Base-by-base conservation (phyloP, 2,797 vertebrate genomes). In the Coccyzus lansbergi region DNA sequence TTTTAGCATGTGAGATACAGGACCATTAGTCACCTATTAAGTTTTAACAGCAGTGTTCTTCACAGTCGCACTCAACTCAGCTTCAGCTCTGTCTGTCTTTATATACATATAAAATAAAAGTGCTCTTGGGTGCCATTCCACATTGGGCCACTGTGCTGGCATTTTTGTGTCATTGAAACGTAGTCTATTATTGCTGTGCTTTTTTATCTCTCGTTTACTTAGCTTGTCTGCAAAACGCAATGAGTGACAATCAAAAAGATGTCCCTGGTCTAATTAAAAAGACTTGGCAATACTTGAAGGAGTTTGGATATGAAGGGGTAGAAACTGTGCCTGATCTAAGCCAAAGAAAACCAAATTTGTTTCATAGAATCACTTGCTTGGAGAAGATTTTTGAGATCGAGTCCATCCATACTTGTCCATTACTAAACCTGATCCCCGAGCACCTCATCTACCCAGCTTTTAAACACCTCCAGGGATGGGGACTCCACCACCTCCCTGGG, bases 161-260 rank as follows among this genome's bases (percentile, higher is more conserved):
- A 16, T 90, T 82, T 76, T 72, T 28, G 11, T 84, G 63, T 34
- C 69, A 46, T 18, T 55, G 74, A 69, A 84, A 68, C 58, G 49
- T n/a, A 29, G 3, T 86, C 2, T 72, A 68, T 88, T 77, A 67
- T 77, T 83, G 79, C 34, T 56, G 19, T 86, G 1, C 24, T 36
- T 93, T 93, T 75, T 91, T 63, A 31, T 67, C 49, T 90, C 33
- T 71, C 72, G 12, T 92, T 91, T 84, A 12, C 67, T 86, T 78
- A 49, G 6, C 72, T 82, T 83, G 56, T 74, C 83, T 90, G 72
- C 53, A 84, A 44, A 42, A n/a, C 8, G 6, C 64, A 77, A 74
- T 53, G 67, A 67, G 49, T 58, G 29, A 8, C 33, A 78, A 21
- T 33, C 46, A 42, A 59, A 51, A 68, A 70, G 60, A 29, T n/a